Conservation (phyloP, 2,888 invertebrate species). For the Phyllotreta cruciferae region DNA sequence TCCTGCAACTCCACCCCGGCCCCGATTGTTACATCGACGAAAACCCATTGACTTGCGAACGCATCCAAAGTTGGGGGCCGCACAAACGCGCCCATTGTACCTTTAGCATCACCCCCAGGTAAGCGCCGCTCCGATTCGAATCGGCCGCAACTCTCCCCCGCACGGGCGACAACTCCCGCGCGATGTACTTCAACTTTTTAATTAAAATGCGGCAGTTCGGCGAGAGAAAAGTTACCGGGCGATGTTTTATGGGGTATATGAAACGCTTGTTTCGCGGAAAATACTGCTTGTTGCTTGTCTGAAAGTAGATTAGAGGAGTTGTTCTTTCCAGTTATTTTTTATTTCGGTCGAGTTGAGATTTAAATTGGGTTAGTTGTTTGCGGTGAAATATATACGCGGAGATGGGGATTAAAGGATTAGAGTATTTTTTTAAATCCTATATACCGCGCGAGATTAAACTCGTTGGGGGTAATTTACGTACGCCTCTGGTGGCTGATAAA, state of each 20-base stretch:
- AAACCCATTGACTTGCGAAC: slow-evolving; percentile 31
- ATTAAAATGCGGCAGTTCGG: slow-evolving; percentile 26
- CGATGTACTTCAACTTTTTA: slow-evolving; percentile 29
- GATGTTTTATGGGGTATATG: slow-evolving; percentile 26
- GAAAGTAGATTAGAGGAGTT: slow-evolving; percentile 22
- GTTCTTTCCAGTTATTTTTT: slow-evolving; percentile 16
- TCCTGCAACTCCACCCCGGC: slow-evolving; percentile 18
- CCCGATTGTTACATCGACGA: slow-evolving; percentile 30
- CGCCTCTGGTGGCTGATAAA: too few species aligned
- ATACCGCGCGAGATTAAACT: too few species aligned
- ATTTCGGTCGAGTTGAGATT: slow-evolving; percentile 3
- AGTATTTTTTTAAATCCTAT: not conserved
- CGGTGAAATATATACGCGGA: slow-evolving; percentile 6
- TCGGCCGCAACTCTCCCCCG: slow-evolving; percentile 26
- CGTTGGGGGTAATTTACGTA: too few species aligned
- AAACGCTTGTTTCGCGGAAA: slow-evolving; percentile 28
- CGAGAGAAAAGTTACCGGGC: slow-evolving; percentile 18
- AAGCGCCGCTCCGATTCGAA: slow-evolving; percentile 32
- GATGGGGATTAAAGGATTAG: slow-evolving; percentile 7
- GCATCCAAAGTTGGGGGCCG: slow-evolving; percentile 32
- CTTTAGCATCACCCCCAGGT: slow-evolving; percentile 23
- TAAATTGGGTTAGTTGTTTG: slow-evolving; percentile 25
- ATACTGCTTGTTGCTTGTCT: slow-evolving; percentile 16
- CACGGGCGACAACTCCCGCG: slow-evolving; percentile 19
- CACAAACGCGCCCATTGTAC: slow-evolving; percentile 31